Base-by-base conservation (phyloP, 2,888 invertebrate genomes). In the Polydrusus cervinus region DNA sequence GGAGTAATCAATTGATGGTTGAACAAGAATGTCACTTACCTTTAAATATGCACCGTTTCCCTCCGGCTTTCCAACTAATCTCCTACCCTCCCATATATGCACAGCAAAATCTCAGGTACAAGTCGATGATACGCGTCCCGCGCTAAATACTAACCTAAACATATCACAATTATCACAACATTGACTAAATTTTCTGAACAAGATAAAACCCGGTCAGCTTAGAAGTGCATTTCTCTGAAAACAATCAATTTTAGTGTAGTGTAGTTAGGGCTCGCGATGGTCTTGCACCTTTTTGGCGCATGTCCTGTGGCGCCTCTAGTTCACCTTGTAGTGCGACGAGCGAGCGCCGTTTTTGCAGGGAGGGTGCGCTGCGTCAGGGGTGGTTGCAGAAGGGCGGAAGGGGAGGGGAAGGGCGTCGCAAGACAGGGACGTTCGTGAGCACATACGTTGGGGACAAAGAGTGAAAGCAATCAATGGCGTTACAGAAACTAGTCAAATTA, bases 141-240 rank as follows among this genome's bases (percentile, higher is more conserved):
- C 79, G 80, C 79, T 76, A 77, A 72, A 76, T 79, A 80, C 81
- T 83, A 83, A 81, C 79, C 84, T 84, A 83, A 79, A 82, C 83
- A 81, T 84, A 84, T 84, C 84, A 84, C 84, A 84, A 82, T 78
- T 84, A 84, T 84, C 84, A 84, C 84, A 83, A 83, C 83, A 83
- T 82, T 81, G 82, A 83, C 80, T 80, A 79, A 78, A 74, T 62
- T 77, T 79, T 73, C 76, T 80, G 71, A 80, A 75, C 71, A 70
- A 64, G 71, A 75, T 80, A 81, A 82, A 80, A 78, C 78, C 78
- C 77, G 79, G 81, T 80, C 83, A 81, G 80, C 80, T 79, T 80
- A 76, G 74, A 78, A 81, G 81, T 83, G 83, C 83, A 83, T 83
- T 83, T 83, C 82, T 80, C 80, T 79, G 79, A 82, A 82, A 83